A percentile compares a stretch with the other conserved stretches of the same genome.
Conservation (phyloP, 2,888 invertebrate genomes). For the Bombyx huttoni region DNA sequence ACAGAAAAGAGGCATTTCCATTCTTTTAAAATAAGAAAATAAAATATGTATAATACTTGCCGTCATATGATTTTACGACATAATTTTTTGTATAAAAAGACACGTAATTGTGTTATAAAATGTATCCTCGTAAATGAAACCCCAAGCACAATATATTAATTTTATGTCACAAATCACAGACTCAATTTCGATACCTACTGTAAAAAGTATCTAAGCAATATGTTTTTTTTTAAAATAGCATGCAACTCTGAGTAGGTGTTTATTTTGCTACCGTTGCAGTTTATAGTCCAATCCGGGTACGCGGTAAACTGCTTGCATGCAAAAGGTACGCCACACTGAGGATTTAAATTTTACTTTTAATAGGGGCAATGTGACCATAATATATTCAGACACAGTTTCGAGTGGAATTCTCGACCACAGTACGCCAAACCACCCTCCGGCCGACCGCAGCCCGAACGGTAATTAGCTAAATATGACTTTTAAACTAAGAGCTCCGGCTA, state of each 20-base stretch:
- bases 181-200: too few species aligned
- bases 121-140: too few species aligned
- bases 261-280: conserved; percentile 10
- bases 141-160: too few species aligned
- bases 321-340: conserved; percentile 16
- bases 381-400: conserved; percentile 34
- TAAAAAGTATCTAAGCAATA: too few species aligned
- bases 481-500: conserved; percentile 47
- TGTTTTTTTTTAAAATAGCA: background rate
- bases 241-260: conserved; percentile 1
- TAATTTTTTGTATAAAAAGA: too few species aligned
- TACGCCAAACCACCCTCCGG: conserved; percentile 28
- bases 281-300: conserved; percentile 11
- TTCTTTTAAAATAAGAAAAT: too few species aligned
- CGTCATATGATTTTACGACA: too few species aligned
- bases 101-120: too few species aligned
- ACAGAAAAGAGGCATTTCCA: too few species aligned
- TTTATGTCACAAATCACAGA: too few species aligned
- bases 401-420: conserved; percentile 26
- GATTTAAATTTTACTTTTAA: conserved; percentile 22
- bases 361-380: conserved; percentile 17
- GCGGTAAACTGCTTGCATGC: conserved; percentile 15
- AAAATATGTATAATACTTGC: too few species aligned
- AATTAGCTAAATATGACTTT: conserved; percentile 66
- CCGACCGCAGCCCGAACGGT: conserved; percentile 38